These are phyloP conservation scores for Drosophila erecta DNA, from an alignment of 1,140 invertebrate species.

Conservation along the genomic window DNA sequence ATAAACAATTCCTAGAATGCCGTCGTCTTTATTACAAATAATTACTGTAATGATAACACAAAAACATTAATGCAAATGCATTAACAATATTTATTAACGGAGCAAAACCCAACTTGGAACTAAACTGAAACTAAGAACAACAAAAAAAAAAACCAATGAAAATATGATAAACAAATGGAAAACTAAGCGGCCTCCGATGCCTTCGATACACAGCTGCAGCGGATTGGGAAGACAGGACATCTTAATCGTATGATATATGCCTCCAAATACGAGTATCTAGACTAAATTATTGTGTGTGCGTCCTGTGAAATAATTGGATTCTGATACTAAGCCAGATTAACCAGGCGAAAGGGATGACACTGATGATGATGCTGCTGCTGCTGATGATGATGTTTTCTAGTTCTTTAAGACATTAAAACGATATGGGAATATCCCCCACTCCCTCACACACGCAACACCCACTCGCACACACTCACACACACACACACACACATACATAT, in stretches of 20 bases:
- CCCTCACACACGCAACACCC: slow-evolving; percentile 5
- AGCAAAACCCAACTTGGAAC: slow-evolving; percentile 58
- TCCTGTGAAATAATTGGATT: slow-evolving; percentile 1
- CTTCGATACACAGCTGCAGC: slow-evolving; percentile 20
- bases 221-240: neutral
- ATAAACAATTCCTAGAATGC: slow-evolving; percentile 80
- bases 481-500: slow-evolving; percentile 21
- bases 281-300: slow-evolving; percentile 5
- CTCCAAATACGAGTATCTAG: slow-evolving; percentile 11
- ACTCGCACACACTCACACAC: no score
- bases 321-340: slow-evolving; percentile 1
- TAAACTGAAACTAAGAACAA: slow-evolving; percentile 33
- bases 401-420: slow-evolving; percentile 70
- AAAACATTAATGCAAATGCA: slow-evolving; percentile 31
- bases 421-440: slow-evolving; percentile 48
- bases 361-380: slow-evolving; percentile 18
- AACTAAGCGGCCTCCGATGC: slow-evolving; percentile 20
- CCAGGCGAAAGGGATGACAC: neutral
- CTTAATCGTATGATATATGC: neutral
- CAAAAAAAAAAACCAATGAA: slow-evolving; percentile 6
- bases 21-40: slow-evolving; percentile 77
- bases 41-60: slow-evolving; percentile 55
- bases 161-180: slow-evolving; percentile 3
- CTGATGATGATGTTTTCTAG: slow-evolving; percentile 71
- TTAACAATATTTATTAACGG: slow-evolving; percentile 48